Conservation (phyloP, 2,113 vertebrate species). For the Lepus americanus region DNA sequence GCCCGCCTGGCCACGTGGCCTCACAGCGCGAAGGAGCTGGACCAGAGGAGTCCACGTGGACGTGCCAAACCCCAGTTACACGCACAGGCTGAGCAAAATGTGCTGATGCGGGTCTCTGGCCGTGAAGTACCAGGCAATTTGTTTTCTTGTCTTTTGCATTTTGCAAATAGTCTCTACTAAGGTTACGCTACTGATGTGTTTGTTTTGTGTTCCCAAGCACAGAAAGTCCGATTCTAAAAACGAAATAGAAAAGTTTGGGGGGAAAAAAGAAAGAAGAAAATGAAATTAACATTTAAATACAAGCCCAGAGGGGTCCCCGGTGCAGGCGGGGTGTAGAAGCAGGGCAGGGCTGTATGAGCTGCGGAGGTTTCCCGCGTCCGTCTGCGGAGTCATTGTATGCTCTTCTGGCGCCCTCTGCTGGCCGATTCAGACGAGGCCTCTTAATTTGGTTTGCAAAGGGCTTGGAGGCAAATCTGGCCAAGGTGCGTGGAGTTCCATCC, state of each 20-base stretch:
- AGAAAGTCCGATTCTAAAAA: background rate
- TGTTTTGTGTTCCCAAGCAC: background rate
- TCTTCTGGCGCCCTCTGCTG: conserved; percentile 73
- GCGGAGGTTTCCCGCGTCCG: accelerated
- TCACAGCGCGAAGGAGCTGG: background rate
- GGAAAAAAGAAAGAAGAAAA: background rate
- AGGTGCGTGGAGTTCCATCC: background rate
- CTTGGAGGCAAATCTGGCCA: accelerated
- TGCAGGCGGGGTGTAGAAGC: background rate
- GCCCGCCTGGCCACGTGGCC: background rate
- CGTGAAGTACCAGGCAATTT: background rate
- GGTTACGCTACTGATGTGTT: background rate
- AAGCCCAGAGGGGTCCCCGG: background rate
- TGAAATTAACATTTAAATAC: background rate
- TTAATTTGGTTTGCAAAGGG: background rate
- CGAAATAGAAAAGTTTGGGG: background rate
- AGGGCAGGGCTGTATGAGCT: accelerated
- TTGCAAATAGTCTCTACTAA: background rate
- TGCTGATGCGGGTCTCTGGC: background rate
- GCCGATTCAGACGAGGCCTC: background rate
- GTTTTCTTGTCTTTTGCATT: background rate
- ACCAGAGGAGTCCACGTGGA: background rate
- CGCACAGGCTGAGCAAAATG: background rate
- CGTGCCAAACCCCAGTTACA: background rate
- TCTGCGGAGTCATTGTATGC: background rate